Evolutionary conservation across 2,113 vertebrate species (phyloP), one percentile per base, ranked within the genome.

Genomic region (Muntiacus muntjak): DNA sequence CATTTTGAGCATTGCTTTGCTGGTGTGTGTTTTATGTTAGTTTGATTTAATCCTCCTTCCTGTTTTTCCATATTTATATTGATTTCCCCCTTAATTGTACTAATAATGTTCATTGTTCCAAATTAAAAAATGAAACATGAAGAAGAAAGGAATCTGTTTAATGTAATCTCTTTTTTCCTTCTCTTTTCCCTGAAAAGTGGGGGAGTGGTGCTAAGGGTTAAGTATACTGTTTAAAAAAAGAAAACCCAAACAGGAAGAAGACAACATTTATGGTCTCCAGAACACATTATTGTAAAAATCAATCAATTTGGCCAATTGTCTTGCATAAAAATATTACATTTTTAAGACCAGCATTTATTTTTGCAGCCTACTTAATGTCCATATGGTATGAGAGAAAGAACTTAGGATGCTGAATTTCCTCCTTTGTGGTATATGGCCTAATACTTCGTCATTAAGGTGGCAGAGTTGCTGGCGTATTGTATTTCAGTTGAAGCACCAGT

Each of bases 401-500:
- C 78, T 79, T 95, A 88, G 47, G 45, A 43, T 85, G 21, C 84
- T 88, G 55, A 47, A 88, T 89, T 86, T 93, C n/a, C 82, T 96
- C 54, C 15, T 88, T 76, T 58, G 40, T 85, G 43, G 36, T 92
- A 45, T 94, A 88, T 26, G 19, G 76, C 84, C 64, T 62, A n/a
- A 36, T 95, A 82, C 36, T 90, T 93, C 50, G 36, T 94, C n/a
- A 88, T 92, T 60, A 90, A 91, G 79, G 55, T 55, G 84, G 74
- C 43, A 87, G 28, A 74, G 21, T 89, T 85, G 55, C 23, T 43
- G 89, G 33, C 6, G 30, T 92, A 62, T 47, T 94, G 7, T 81
- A 82, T 95, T 95, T 94, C 78, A 92, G 30, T 71, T 95, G 92
- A 96, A 87, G 54, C 54, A 89, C n/a, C 36, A 84, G 43, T 96